phyloP scores from a whole-genome alignment of 35 echinoderm and acorn worm species.

The Ophioderma brevispina region DNA sequence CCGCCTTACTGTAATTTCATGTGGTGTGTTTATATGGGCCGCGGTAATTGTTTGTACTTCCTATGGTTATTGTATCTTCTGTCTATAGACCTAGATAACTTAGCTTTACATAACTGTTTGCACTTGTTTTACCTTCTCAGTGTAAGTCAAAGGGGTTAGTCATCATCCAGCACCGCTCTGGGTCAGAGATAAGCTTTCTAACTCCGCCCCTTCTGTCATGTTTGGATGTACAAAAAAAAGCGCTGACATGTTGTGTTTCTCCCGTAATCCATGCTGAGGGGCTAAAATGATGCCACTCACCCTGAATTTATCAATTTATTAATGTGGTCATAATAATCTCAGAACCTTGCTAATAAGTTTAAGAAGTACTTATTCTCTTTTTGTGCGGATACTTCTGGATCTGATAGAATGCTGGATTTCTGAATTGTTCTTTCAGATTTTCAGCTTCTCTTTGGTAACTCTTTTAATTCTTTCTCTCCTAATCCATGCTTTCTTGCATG shows the following conservation, averaged over 20 bases:
- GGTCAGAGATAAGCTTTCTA: constrained; percentile 91
- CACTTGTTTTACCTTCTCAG: constrained; percentile 37
- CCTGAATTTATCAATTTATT: too few relatives aligned
- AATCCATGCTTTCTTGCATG: not conserved
- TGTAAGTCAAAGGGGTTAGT: constrained; percentile 82
- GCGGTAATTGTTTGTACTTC: too few relatives aligned
- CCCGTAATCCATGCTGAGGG: not conserved
- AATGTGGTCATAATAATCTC: too few relatives aligned
- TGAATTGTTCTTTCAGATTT: constrained; percentile 32
- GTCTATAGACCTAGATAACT: not conserved
- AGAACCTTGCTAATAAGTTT: too few relatives aligned
- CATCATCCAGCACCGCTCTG: constrained; percentile 94
- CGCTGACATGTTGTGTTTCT: not conserved
- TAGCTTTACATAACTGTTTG: not conserved
- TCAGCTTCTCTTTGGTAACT: constrained; percentile 4
- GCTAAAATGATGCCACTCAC: not conserved
- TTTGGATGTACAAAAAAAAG: constrained; percentile 52
- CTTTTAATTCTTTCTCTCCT: not conserved
- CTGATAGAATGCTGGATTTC: not conserved
- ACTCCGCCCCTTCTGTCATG: constrained; percentile 75
- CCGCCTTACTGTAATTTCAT: too few relatives aligned
- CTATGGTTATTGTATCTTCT: too few relatives aligned
- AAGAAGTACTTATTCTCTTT: too few relatives aligned
- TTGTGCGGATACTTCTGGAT: not conserved
- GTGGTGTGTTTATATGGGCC: too few relatives aligned